These are phyloP conservation scores for Stegostoma tigrinum DNA, from an alignment of 2,113 vertebrate genomes.

Conservation along the genomic window DNA sequence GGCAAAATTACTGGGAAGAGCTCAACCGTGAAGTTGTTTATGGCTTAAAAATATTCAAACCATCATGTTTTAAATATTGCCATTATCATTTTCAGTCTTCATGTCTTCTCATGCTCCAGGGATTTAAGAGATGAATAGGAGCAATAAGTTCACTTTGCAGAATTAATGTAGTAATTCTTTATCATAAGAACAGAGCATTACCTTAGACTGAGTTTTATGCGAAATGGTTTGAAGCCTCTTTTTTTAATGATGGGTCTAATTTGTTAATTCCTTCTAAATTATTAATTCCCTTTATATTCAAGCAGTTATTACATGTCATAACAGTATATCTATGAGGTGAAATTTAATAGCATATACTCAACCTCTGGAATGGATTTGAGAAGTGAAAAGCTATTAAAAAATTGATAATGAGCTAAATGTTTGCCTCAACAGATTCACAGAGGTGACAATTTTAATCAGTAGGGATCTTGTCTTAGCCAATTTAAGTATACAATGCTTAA, in stretches of 20 bases:
- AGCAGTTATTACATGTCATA: conserved; percentile 99
- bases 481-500: conserved; percentile 10
- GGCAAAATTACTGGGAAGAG: conserved; percentile 40
- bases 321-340: conserved; percentile 98
- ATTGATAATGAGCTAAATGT: conserved; percentile 99
- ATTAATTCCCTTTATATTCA: conserved; percentile 99
- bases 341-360: conserved; percentile 98
- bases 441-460: conserved; percentile 82
- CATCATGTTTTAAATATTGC: conserved; percentile 73
- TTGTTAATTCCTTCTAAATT: conserved; percentile 99
- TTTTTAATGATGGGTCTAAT: conserved; percentile 99
- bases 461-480: conserved; percentile 43
- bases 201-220: conserved; percentile 97
- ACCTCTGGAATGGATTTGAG: conserved; percentile 85
- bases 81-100: conserved; percentile 85
- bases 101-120: conserved; percentile 89
- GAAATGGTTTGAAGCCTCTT: conserved; percentile 91
- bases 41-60: conserved; percentile 77
- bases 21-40: conserved; percentile 58
- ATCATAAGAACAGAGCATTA: conserved; percentile 90
- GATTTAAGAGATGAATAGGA: conserved; percentile 88
- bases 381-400: conserved; percentile 88
- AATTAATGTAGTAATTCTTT: conserved; percentile 99
- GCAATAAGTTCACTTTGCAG: conserved; percentile 98
- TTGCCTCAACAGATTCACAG: conserved; percentile 83